These are phyloP conservation scores for Crocallis elinguaria DNA, from an alignment of 2,888 invertebrate species.

Conservation along the genomic window DNA sequence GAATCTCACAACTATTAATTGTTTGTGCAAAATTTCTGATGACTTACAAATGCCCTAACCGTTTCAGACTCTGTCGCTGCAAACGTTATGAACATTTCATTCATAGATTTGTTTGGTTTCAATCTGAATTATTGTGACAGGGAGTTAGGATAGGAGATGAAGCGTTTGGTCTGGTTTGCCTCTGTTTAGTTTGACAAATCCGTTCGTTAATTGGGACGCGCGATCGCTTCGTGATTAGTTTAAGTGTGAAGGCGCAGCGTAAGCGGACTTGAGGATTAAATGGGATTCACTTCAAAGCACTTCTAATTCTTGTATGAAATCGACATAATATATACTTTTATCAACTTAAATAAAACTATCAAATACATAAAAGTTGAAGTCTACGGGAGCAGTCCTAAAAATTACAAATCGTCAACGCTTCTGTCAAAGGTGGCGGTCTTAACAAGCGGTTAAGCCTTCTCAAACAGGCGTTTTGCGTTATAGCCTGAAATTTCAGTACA, in stretches of 20 bases:
- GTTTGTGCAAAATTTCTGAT: slow-evolving; percentile 47
- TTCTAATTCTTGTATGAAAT: not conserved
- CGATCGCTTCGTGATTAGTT: slow-evolving; percentile 31
- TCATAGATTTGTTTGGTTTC: not conserved
- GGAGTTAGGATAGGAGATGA: not conserved
- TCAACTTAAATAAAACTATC: too few species aligned
- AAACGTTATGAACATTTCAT: not conserved
- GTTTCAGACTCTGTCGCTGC: slow-evolving; percentile 7
- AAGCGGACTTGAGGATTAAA: not conserved
- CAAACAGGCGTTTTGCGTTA: slow-evolving; percentile 38
- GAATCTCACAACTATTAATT: slow-evolving; percentile 46
- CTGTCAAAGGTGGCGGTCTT: slow-evolving; percentile 8
- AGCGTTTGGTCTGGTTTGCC: slow-evolving; percentile 29
- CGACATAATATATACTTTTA: not conserved
- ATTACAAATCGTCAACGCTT: slow-evolving; percentile 15
- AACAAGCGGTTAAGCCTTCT: slow-evolving; percentile 39
- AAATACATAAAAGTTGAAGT: not conserved
- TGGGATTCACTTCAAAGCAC: not conserved
- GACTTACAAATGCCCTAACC: slow-evolving; percentile 13
- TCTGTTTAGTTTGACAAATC: slow-evolving; percentile 62
- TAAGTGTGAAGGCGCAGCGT: slow-evolving; percentile 4
- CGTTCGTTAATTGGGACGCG: slow-evolving; percentile 52
- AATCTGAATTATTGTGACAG: slow-evolving; percentile 4
- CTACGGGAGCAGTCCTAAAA: not conserved
- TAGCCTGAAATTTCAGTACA: slow-evolving; percentile 31